A percentile compares a stretch with the other conserved stretches of the same genome.
These are phyloP conservation scores for Neoaliturus tenellus DNA, from an alignment of 2,888 invertebrate species.

Conservation along the genomic window DNA sequence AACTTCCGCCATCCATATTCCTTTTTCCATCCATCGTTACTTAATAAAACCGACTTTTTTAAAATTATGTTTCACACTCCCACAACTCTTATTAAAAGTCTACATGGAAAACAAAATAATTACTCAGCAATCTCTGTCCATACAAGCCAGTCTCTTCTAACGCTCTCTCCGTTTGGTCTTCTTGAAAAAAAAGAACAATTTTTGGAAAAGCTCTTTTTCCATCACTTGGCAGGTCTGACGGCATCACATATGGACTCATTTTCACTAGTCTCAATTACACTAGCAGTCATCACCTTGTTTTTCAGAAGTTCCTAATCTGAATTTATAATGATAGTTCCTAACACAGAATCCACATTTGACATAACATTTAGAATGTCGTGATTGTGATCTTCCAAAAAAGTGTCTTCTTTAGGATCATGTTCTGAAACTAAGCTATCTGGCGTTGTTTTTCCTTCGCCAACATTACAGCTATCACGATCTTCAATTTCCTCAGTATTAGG, in stretches of 20 bases:
- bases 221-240: slow-evolving; percentile 43
- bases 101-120: slow-evolving; percentile 31
- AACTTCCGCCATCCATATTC: slow-evolving; percentile 26
- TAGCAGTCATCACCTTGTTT: slow-evolving; percentile 27
- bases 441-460: slow-evolving; percentile 19
- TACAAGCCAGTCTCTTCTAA: slow-evolving; percentile 44
- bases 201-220: slow-evolving; percentile 36
- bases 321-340: slow-evolving; percentile 28
- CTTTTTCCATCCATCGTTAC: slow-evolving; percentile 40
- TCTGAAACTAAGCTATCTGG: slow-evolving; percentile 28
- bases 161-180: slow-evolving; percentile 37
- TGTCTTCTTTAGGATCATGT: slow-evolving; percentile 31
- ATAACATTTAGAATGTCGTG: slow-evolving; percentile 9
- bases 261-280: slow-evolving; percentile 33
- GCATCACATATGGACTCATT: slow-evolving; percentile 9
- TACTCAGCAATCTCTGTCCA: slow-evolving; percentile 35
- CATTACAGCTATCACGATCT: slow-evolving; percentile 31
- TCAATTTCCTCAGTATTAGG: slow-evolving; percentile 19
- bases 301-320: slow-evolving; percentile 46
- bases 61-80: background rate
- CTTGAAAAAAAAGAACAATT: slow-evolving; percentile 42
- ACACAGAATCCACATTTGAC: slow-evolving; percentile 24
- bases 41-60: slow-evolving; percentile 33
- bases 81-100: background rate
- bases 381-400: slow-evolving; percentile 27